Percentiles rank a stretch among this genome's conserved stretches.
Conservation (phyloP, 2,113 vertebrate species). For the Hemicordylus capensis region DNA sequence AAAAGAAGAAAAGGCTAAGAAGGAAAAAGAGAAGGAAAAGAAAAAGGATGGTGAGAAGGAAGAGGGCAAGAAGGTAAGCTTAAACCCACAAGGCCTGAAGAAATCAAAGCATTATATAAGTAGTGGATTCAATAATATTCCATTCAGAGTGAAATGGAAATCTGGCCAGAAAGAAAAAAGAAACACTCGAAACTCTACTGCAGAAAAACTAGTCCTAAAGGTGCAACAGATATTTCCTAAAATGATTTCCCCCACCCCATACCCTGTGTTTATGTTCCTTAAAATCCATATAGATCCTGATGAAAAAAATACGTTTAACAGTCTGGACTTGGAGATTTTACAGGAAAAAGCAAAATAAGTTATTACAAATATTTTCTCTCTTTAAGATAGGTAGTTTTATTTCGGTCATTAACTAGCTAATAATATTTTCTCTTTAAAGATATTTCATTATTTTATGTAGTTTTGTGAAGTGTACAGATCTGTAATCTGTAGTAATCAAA, state of each 20-base stretch:
- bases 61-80: constrained; percentile 87
- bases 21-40: constrained; percentile 84
- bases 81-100: background rate
- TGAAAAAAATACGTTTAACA: background rate
- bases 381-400: no score
- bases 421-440: no score
- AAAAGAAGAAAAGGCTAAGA: constrained; percentile 83
- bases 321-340: background rate
- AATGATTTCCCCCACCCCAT: background rate
- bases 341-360: background rate
- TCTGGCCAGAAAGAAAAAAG: background rate
- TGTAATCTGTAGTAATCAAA: no score
- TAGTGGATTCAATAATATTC: background rate
- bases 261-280: background rate
- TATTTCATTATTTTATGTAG: no score
- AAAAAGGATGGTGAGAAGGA: constrained; percentile 90
- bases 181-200: background rate
- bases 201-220: background rate
- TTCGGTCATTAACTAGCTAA: no score
- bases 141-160: background rate
- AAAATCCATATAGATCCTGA: background rate
- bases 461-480: no score
- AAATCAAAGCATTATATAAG: background rate
- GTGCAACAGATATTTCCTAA: background rate
- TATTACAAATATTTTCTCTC: no score